Conservation (phyloP, 2,797 vertebrate species). For the Pseudotriccus pelzelni region DNA sequence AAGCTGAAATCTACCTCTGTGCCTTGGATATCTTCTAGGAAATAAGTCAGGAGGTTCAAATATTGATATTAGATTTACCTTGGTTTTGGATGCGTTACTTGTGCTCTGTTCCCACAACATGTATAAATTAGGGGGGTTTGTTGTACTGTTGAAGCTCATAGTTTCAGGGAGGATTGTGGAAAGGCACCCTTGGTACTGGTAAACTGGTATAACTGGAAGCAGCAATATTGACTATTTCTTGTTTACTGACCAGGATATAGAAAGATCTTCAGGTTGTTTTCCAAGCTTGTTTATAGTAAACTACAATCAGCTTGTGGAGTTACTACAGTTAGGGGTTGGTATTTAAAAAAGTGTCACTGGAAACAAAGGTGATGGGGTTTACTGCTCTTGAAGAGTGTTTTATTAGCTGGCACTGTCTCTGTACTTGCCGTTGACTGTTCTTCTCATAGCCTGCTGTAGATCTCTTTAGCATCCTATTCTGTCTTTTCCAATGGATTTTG, state of each 20-base stretch:
- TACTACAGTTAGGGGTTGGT: not conserved
- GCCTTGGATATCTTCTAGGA: not conserved
- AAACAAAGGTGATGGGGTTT: not conserved
- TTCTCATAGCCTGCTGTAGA: not conserved
- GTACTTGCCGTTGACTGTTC: not conserved
- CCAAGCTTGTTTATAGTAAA: not conserved
- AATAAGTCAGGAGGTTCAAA: not conserved
- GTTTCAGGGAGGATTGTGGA: not conserved
- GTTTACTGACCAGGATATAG: not conserved
- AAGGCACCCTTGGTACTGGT: not conserved
- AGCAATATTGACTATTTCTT: not conserved
- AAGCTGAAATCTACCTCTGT: not conserved
- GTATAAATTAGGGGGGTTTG: rapidly evolving
- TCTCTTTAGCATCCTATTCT: not conserved
- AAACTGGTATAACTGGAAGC: not conserved
- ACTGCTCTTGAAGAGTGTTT: not conserved
- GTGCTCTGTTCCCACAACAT: not conserved
- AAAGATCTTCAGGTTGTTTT: not conserved
- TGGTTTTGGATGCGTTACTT: not conserved
- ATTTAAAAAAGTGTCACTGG: not conserved
- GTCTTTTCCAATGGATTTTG: not conserved
- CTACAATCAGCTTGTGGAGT: not conserved
- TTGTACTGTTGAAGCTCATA: not conserved
- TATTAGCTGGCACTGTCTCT: not conserved
- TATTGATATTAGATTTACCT: not conserved